Percentiles rank a stretch among this genome's conserved stretches.
phyloP scores from a whole-genome alignment of 2,888 invertebrate genomes.

The Nomada flava region DNA sequence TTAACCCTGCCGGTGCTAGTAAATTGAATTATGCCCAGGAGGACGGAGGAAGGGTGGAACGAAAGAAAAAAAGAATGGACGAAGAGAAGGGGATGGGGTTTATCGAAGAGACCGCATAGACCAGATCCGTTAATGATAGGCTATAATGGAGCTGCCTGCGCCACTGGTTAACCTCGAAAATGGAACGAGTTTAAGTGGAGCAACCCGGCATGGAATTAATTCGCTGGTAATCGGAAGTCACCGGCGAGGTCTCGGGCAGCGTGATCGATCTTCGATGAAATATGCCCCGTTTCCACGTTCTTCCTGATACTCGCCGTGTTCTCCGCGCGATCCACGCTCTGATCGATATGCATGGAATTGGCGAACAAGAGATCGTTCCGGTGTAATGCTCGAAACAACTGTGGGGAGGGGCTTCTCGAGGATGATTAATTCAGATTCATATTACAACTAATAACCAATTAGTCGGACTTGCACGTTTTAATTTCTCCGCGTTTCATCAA shows the following conservation, averaged over 20 bases:
- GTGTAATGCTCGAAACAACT: not conserved
- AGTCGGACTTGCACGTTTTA: not conserved
- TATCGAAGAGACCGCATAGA: conserved; percentile 46
- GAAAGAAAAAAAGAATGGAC: conserved; percentile 32
- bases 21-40: conserved; percentile 67
- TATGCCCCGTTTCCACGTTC: not conserved
- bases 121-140: conserved; percentile 66
- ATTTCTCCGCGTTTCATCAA: not conserved
- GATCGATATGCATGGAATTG: not conserved
- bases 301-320: not conserved
- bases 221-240: conserved; percentile 57
- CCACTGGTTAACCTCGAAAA: conserved; percentile 58
- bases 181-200: conserved; percentile 60
- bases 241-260: conserved; percentile 34
- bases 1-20: conserved; percentile 64
- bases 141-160: conserved; percentile 65
- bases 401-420: not conserved
- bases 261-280: conserved; percentile 51
- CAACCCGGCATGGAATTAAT: conserved; percentile 51
- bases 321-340: not conserved
- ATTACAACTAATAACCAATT: not conserved
- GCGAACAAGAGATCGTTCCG: not conserved
- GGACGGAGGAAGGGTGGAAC: conserved; percentile 2
- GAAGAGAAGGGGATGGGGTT: conserved; percentile 33
- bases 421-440: not conserved